Conservation (phyloP, 2,797 vertebrate species). For the Siniperca obscura region DNA sequence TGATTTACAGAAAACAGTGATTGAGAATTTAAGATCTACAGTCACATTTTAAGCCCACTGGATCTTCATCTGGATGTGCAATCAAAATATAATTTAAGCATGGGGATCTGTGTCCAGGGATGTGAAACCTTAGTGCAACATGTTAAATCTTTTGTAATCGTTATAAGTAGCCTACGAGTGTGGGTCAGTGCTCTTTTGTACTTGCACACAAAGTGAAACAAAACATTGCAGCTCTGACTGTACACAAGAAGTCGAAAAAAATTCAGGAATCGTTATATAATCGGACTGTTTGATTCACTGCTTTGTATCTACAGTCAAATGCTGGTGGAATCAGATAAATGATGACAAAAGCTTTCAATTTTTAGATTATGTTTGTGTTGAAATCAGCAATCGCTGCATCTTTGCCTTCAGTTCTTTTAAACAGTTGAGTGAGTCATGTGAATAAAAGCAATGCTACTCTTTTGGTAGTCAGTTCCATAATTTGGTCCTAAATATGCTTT, state of each 20-base stretch:
- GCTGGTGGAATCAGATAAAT: neutral
- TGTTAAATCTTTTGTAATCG: neutral
- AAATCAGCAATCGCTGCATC: neutral
- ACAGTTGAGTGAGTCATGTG: neutral
- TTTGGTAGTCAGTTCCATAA: neutral
- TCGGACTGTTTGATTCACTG: neutral
- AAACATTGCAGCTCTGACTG: constrained; percentile 22
- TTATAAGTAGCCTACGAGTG: neutral
- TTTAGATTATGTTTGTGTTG: neutral
- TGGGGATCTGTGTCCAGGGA: neutral
- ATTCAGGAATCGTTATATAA: constrained; percentile 43
- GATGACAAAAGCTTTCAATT: neutral
- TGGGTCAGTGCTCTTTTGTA: constrained; percentile 20
- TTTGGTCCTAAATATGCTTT: neutral
- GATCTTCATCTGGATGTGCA: neutral
- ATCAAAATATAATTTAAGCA: neutral
- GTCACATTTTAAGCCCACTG: neutral
- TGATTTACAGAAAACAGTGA: neutral
- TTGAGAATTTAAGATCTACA: neutral
- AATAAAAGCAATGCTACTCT: neutral
- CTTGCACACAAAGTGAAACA: constrained; percentile 20
- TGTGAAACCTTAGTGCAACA: neutral
- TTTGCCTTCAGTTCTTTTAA: neutral
- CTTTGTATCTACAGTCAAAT: neutral
- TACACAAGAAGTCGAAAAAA: constrained; percentile 15